These are phyloP conservation scores for Campoplex nolae DNA, from an alignment of 2,888 invertebrate species.

Conservation along the genomic window DNA sequence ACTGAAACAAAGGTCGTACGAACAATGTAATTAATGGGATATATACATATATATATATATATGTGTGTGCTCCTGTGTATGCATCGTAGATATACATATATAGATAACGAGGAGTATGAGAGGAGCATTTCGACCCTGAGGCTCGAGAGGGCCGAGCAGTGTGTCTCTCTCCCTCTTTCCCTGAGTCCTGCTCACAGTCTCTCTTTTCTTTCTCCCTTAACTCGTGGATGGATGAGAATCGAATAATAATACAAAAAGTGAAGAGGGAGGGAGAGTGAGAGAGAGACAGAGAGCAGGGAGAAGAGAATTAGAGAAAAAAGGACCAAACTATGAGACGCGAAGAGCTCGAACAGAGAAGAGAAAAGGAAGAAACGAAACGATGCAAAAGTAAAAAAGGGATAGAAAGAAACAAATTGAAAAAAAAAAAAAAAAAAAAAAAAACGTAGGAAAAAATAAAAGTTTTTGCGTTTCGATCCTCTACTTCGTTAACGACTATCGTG, in stretches of 20 bases:
- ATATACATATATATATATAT: background rate
- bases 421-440: conserved; percentile 27
- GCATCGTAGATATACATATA: conserved; percentile 13
- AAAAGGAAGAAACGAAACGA: conserved; percentile 10
- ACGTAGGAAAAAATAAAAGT: conserved; percentile 5
- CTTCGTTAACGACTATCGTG: conserved; percentile 62
- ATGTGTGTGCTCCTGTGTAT: background rate
- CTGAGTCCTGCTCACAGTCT: conserved; percentile 21
- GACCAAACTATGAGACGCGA: background rate
- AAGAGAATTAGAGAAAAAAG: background rate
- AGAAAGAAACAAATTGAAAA: conserved; percentile 9
- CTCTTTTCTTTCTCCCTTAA: conserved; percentile 5
- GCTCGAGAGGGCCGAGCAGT: conserved; percentile 6
- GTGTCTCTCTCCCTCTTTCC: background rate
- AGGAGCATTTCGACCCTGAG: conserved; percentile 38
- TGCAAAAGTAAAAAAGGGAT: background rate
- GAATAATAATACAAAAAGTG: conserved; percentile 67
- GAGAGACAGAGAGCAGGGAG: background rate
- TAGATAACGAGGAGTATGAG: background rate
- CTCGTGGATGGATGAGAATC: conserved; percentile 62
- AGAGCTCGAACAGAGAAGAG: conserved; percentile 10
- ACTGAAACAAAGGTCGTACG: conserved; percentile 64
- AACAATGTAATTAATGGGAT: conserved; percentile 77
- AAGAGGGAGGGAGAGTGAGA: background rate
- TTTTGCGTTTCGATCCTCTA: conserved; percentile 25